Evolutionary conservation across 2,113 vertebrate genomes (phyloP).

Genomic region (Alethe diademata): DNA sequence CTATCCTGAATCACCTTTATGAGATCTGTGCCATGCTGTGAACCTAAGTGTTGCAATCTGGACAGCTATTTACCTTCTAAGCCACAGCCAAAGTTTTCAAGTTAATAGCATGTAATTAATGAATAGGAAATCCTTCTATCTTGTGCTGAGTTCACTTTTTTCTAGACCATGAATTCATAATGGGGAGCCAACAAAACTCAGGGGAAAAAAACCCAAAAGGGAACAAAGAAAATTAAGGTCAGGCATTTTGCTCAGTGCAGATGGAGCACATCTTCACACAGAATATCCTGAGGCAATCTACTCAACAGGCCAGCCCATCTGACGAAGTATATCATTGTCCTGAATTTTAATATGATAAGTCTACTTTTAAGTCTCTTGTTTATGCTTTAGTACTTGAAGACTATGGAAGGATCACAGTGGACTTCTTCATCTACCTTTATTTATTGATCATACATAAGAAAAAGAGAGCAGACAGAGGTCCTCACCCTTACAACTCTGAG

Average conservation of each 20-base stretch:
- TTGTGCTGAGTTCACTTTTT: background rate
- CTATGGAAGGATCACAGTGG: background rate
- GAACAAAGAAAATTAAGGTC: background rate
- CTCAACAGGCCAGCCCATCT: background rate
- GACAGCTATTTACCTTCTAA: background rate
- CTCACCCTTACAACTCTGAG: background rate
- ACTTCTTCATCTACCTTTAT: background rate
- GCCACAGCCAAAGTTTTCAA: background rate
- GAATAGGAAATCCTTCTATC: background rate
- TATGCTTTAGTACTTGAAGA: background rate
- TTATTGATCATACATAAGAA: background rate
- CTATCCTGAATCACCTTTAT: background rate
- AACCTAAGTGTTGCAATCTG: conserved; percentile 9
- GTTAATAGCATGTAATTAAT: background rate
- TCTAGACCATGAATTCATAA: background rate
- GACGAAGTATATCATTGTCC: background rate
- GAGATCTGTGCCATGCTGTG: background rate
- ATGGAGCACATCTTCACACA: background rate
- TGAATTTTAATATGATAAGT: background rate
- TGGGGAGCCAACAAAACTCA: background rate
- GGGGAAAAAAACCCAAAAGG: background rate
- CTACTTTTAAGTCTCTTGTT: background rate
- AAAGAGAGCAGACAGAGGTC: background rate
- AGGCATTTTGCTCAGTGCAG: background rate
- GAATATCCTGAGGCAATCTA: background rate